Evolutionary conservation across 1,140 invertebrate genomes (phyloP), one percentile per base, ranked within the genome.

Genomic region (Drosophila bocqueti): DNA sequence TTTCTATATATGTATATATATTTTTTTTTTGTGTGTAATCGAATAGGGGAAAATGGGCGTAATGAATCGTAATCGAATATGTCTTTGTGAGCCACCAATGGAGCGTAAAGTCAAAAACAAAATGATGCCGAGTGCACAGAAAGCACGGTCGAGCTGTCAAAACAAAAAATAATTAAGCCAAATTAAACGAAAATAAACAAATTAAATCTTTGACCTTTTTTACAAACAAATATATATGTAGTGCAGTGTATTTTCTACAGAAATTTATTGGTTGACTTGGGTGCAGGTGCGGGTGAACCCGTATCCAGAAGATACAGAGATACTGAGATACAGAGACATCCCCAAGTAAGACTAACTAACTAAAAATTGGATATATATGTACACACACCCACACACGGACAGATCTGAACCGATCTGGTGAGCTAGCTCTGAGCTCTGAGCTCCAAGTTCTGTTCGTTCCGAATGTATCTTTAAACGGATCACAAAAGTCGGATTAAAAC

Each of bases 401-500:
- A 42, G 16, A 52, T 29, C 62, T 60, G 55, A 40, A 36, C 50
- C 50, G 64, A 59, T 79, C 45, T 46, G 63, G 38, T 75, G 55
- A 52, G 64, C 54, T 52, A 49, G 63, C 68, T 68, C 42, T 40
- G 36, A 49, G 63, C 68, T 68, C 42, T 40, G 36, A 40, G 54
- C 21, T 55, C 24, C 11, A 29, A 50, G 49, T 18, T 54, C 50
- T 40, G 29, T n/a, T 58, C 81, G 71, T 73, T 80, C 64, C 74
- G 57, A 74, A 87, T 77, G 36, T 57, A 73, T 63, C 71, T 72
- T 89, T 89, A 89, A 89, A 89, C 81, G 84, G 66, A 81, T 81
- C 60, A 89, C 84, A 89, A 89, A 89, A 89, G 84, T 84, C 84
- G 66, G 78, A 89, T 89, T 89, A 89, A 89, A 89, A 89, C 81